Base-by-base conservation (phyloP, 2,888 invertebrate genomes). In the Dorcus hopei region DNA sequence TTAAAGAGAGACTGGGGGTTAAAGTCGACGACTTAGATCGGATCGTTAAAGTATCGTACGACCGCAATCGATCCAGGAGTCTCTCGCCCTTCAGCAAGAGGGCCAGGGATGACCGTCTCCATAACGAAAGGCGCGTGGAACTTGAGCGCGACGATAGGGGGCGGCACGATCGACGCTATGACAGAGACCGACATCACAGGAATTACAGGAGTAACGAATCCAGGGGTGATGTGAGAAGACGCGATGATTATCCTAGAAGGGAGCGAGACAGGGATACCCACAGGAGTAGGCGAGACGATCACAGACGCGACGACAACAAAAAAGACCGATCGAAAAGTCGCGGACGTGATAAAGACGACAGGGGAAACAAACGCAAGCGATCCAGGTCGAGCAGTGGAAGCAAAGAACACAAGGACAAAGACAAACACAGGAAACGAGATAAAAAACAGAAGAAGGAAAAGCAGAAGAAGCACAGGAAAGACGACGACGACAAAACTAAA, bases 1-100 rank as follows among this genome's bases (percentile, higher is more conserved):
- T 91, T 0, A 92, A 91, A 75, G 92, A 92, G 63, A 82, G 93
- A 47, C 80, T 93, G 3, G 93, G 92, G 0, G 88, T 89, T 1
- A 89, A 90, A 79, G 82, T 91, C 0, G 88, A 89, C 60, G 85
- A 85, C 63, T 68, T 80, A 9, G 80, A 82, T 49, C 78, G 80
- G 65, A 74, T 77, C 38, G 64, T 69, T 7, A 78, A 82, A 68
- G 85, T 87, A 58, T 80, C 84, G 2, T 72, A 74, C 52, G 73
- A 70, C 47, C 71, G 77, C 9, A 76, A 71, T 59, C 72, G 77
- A 40, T 74, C 77, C 0, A 71, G 79, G 57, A 84, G 76, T 74
- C 80, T 71, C 77, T 87, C 72, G 70, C 86, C 72, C 68, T 83
- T 70, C 77, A 82, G 74, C 73, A 73, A 72, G 57, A 69, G 79